Evolutionary conservation across 1,140 invertebrate genomes (phyloP), one percentile per base, ranked within the genome.

Genomic region (Pseudomyrmex gracilis): DNA sequence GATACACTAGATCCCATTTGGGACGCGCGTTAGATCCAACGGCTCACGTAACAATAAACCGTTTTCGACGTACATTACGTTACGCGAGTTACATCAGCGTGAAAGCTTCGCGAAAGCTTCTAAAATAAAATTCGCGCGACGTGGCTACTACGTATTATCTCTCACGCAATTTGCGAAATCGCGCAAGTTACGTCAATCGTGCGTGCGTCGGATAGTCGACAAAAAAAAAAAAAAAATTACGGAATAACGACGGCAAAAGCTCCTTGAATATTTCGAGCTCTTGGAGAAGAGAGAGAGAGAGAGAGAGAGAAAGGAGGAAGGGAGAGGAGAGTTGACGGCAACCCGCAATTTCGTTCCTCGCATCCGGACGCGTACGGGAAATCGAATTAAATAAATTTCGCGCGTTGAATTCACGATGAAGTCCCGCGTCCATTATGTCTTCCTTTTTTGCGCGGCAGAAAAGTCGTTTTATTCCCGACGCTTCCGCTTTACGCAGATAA

Each of bases 321-420:
- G 17, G 10, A 45, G 34, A 34, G 34, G 7, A 0, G 34, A 34
- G 34, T 34, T 34, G 34, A 34, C 34, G 34, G 34, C 34, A 34
- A 34, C n/a, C 22, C 22, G 20, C 76, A 78, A 78, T 78, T 47
- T 70, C 64, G 53, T 34, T 49, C 34, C 34, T 34, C 76, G 76
- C 17, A 24, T 43, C 24, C 47, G n/a, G 10, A 13, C 47, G 10
- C 34, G 47, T 22, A n/a, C 51, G 76, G 20, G 43, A 70, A 78
- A 70, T 78, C 76, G 66, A 80, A 80, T 80, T 80, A 70, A 70
- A 80, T 80, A 80, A 80, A 80, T 80, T 70, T 60, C 53, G 66
- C 76, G 76, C 53, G 15, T 70, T 71, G 76, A 70, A 80, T 80
- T 70, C 64, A 17, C 76, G 76, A 80, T 80, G 51, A 58, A 78